Base-by-base conservation (phyloP, 1,140 invertebrate genomes). In the Chrysopa pallens region DNA sequence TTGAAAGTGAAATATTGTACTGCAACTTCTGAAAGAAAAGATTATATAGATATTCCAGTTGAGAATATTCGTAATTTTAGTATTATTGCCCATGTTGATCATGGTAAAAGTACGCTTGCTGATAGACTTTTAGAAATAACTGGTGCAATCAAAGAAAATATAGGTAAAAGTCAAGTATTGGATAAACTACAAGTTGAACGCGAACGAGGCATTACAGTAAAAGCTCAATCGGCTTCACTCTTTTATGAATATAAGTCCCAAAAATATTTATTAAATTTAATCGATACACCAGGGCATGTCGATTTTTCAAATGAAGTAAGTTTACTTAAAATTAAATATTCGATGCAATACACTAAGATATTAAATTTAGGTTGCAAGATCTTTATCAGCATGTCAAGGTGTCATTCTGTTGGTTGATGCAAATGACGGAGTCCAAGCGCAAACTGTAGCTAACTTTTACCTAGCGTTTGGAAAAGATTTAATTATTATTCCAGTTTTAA, bases 281-380 rank as follows among this genome's bases (percentile, higher is more conserved):
- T 98, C 48, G 95, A 98, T 62, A 98, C 94, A 13, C 94, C 94
- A 28, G 95, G 95, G 17, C 95, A 98, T 73, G 93, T 97, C 8
- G 95, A 98, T 63, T 98, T 98, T 66, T 80, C 84, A 5, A 95
- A 89, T 67, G 94, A 98, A 73, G 94, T 97, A 52, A 51, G 38
- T 46, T n/a, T n/a, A n/a, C 17, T 23, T 42, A 38, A 45, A 12
- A 5, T 36, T 27, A 27, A 5, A 40, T 6, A 36, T 6, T 29
- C 15, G 33, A 40, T 12, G n/a, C 13, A 9, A 6, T 6, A 38
- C 9, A 1, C 8, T 8, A 29, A 8, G 13, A 28, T 44, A 27
- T 6, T 27, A 29, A 8, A 37, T 43, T 8, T 28, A 74, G 73
- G 74, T 77, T n/a, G 72, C 81, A 4, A 66, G 84, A 37, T 94